Conservation (phyloP, 2,888 invertebrate species). For the Lasius fuliginosus region DNA sequence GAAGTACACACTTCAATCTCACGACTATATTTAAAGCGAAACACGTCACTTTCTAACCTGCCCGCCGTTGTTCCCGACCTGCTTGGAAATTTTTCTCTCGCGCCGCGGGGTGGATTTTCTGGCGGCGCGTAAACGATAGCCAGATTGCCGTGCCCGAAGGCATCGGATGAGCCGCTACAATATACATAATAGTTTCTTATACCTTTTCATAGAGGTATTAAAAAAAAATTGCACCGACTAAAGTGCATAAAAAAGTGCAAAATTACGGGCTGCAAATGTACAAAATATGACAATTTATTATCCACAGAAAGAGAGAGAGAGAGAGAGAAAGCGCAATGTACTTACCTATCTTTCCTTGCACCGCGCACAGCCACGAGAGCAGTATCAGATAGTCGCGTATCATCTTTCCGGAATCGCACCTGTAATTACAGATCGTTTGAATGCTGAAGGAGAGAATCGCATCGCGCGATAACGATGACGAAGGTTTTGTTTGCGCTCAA, state of each 20-base stretch:
- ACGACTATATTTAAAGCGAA: not conserved
- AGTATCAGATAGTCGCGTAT: conserved; percentile 83
- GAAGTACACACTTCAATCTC: not conserved
- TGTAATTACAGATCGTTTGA: conserved; percentile 69
- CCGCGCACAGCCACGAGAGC: conserved; percentile 83
- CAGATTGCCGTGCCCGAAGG: conserved; percentile 19
- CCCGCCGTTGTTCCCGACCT: not conserved
- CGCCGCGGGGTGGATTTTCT: conserved; percentile 4
- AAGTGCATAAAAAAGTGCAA: not conserved
- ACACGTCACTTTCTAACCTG: not conserved
- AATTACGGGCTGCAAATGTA: not conserved
- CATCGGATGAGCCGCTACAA: not conserved
- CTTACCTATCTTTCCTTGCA: conserved; percentile 84
- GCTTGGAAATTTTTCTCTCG: conserved; percentile 27
- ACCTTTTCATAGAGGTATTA: not conserved
- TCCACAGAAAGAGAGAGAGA: not conserved
- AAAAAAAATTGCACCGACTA: conserved; percentile 18
- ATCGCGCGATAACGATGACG: conserved; percentile 4
- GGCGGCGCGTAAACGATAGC: conserved; percentile 29
- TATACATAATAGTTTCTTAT: not conserved
- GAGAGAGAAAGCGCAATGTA: conserved; percentile 15
- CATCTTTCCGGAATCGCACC: conserved; percentile 82
- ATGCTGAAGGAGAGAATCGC: not conserved
- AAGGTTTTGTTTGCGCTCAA: conserved; percentile 18
- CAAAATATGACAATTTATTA: not conserved